phyloP scores from a whole-genome alignment of 2,797 vertebrate genomes.

The Gobionotothen gibberifrons region DNA sequence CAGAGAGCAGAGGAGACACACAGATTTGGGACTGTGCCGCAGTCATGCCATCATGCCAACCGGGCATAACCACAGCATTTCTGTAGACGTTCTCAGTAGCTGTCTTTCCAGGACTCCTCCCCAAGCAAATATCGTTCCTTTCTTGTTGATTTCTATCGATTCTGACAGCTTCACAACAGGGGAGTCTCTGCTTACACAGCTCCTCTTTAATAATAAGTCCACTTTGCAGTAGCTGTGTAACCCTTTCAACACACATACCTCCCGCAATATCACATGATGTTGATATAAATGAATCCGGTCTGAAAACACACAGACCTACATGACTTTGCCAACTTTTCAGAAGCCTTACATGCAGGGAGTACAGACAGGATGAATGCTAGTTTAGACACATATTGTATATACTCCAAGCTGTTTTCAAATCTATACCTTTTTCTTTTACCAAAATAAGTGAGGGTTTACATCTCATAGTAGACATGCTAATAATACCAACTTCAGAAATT shows the following conservation, averaged over 20 bases:
- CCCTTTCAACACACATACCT: background rate
- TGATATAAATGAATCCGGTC: constrained; percentile 7
- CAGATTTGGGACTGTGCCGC: constrained; percentile 49
- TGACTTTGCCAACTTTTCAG: background rate
- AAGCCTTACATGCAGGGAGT: background rate
- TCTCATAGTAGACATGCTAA: background rate
- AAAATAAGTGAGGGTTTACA: constrained; percentile 8
- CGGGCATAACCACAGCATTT: constrained; percentile 43
- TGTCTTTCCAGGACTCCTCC: constrained; percentile 29
- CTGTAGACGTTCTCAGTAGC: constrained; percentile 31
- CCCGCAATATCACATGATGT: background rate
- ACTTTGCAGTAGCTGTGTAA: constrained; percentile 11
- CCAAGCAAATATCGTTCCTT: constrained; percentile 19
- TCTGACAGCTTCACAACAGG: constrained; percentile 23
- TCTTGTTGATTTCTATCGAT: constrained; percentile 32
- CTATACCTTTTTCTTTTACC: background rate
- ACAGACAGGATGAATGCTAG: background rate
- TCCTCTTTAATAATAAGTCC: constrained; percentile 17
- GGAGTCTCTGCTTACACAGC: background rate
- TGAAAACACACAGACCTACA: background rate
- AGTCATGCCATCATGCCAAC: constrained; percentile 32
- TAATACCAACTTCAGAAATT: background rate
- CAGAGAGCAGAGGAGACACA: constrained; percentile 54
- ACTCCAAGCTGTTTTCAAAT: constrained; percentile 3
- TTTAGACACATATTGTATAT: background rate